Conservation (phyloP, 2,888 invertebrate genomes). For the Fabriciana adippe region DNA sequence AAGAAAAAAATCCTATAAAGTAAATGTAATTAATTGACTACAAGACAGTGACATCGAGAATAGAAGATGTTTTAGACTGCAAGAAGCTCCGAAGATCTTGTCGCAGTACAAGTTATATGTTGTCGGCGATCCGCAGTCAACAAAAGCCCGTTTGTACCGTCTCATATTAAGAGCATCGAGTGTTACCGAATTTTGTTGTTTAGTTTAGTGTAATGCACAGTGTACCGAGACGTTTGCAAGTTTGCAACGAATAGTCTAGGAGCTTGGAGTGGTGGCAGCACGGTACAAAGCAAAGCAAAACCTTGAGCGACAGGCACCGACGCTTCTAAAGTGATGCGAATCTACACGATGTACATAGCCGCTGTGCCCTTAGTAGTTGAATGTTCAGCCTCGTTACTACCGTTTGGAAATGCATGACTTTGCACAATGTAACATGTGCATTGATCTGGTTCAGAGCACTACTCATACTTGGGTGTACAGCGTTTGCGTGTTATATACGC, state of each 20-base stretch:
- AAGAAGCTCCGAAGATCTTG: slow-evolving; percentile 43
- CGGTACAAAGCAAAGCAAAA: slow-evolving; percentile 68
- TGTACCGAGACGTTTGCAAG: slow-evolving; percentile 67
- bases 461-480: slow-evolving; percentile 53
- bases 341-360: slow-evolving; percentile 73
- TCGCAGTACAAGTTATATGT: slow-evolving; percentile 39
- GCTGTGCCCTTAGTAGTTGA: slow-evolving; percentile 70
- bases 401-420: slow-evolving; percentile 69
- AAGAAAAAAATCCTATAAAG: slow-evolving; percentile 44
- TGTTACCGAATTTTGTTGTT: slow-evolving; percentile 76
- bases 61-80: slow-evolving; percentile 34
- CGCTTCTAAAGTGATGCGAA: slow-evolving; percentile 67
- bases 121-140: slow-evolving; percentile 38
- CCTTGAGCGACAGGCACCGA: slow-evolving; percentile 77
- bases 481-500: slow-evolving; percentile 56
- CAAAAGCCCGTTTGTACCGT: slow-evolving; percentile 68
- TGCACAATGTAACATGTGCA: slow-evolving; percentile 71
- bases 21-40: slow-evolving; percentile 42
- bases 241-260: slow-evolving; percentile 71
- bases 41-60: slow-evolving; percentile 31
- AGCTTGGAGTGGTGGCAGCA: slow-evolving; percentile 75
- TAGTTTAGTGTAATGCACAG: slow-evolving; percentile 79
- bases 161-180: slow-evolving; percentile 74
- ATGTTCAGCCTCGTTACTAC: slow-evolving; percentile 59
- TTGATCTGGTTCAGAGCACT: slow-evolving; percentile 67